Base-by-base conservation (phyloP, 2,797 vertebrate species). In the Triplophysa bombifrons region DNA sequence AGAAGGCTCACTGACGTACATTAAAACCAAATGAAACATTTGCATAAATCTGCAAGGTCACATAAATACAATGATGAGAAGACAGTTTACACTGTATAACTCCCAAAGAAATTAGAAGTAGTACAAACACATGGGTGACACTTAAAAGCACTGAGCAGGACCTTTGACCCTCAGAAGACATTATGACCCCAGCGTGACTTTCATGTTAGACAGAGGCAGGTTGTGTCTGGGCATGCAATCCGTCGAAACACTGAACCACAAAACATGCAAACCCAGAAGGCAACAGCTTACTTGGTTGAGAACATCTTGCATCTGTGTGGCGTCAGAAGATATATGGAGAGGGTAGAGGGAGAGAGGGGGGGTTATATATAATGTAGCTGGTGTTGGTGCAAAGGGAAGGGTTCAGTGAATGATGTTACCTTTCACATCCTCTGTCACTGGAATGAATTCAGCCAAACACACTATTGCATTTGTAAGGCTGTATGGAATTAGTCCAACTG, bases 261-360 rank as follows among this genome's bases (percentile, higher is more conserved):
- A 82, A 86, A 84, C 93, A 93, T 93, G 92, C 92, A 93, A 87
- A 86, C 89, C 87, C 84, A 87, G 17, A 77, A 79, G 84, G 83
- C 80, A 34, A 76, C 83, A 83, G 86, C 94, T 95, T 95, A 95
- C 94, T 95, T 95, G 94, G 89, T 92, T 94, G 83, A 95, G 93
- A 92, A 95, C 92, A 83, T 95, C 94, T 90, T 94, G 94, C 92
- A 94, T 94, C 94, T 95, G 92, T 92, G 88, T 88, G 84, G 88
- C 86, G 85, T 88, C 58, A 84, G 48, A 81, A 60, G 72, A 79
- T 61, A 83, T 72, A 68, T 78, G 53, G 80, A 75, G 82, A 85
- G 60, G 78, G 71, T 76, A 81, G 66, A 85, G 82, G 83, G 58
- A 87, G 82, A 83, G 63, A 85, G 38, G 78, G 73, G 74, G 73